Conservation (phyloP, 2,113 vertebrate genomes). For the Oenanthe melanoleuca region DNA sequence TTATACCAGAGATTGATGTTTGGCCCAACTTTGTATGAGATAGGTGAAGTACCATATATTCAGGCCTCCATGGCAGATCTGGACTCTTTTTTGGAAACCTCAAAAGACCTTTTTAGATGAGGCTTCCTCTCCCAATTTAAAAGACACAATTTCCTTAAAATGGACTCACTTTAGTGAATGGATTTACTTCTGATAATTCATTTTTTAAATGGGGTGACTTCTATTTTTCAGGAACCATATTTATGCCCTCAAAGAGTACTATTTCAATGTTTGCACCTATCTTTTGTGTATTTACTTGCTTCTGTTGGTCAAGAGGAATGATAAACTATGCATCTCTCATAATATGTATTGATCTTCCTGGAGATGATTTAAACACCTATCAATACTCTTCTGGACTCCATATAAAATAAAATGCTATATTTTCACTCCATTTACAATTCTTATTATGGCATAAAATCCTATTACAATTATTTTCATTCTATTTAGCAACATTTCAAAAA, state of each 20-base stretch:
- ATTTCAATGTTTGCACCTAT: background rate
- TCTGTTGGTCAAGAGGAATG: constrained; percentile 33
- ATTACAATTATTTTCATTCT: constrained; percentile 34
- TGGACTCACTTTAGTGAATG: background rate
- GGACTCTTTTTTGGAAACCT: background rate
- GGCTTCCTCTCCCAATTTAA: background rate
- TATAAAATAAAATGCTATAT: background rate
- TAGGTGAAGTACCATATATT: background rate
- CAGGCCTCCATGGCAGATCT: background rate
- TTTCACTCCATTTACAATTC: constrained; percentile 27
- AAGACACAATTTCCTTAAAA: background rate
- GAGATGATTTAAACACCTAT: constrained; percentile 44
- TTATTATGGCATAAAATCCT: constrained; percentile 32
- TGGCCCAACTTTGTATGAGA: background rate
- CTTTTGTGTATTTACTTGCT: constrained; percentile 32
- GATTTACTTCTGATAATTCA: background rate
- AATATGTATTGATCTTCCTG: constrained; percentile 50
- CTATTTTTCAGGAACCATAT: background rate
- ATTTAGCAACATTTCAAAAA: background rate
- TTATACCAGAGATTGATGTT: background rate
- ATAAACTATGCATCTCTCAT: constrained; percentile 23
- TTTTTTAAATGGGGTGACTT: background rate
- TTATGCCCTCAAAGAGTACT: background rate
- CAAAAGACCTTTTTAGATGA: background rate
- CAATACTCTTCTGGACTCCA: background rate